These are phyloP conservation scores for Amphiprion clarkii DNA, from an alignment of 2,797 vertebrate species.

Conservation along the genomic window DNA sequence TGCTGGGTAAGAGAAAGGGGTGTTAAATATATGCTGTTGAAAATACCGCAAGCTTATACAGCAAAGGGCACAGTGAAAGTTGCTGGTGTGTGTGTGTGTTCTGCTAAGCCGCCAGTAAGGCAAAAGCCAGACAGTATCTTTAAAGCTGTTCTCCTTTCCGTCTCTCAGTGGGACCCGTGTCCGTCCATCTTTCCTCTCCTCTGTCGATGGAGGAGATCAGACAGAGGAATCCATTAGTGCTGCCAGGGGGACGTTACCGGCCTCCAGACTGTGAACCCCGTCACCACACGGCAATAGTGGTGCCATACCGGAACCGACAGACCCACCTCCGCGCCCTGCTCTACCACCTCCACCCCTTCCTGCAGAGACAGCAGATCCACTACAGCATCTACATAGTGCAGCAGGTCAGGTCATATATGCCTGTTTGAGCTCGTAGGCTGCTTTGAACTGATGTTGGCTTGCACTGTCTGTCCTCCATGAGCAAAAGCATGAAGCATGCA, in stretches of 20 bases:
- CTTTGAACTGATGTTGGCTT: not conserved
- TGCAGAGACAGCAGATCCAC: slow-evolving; percentile 96
- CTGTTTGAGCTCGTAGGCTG: not conserved
- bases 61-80: not conserved
- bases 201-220: slow-evolving; percentile 89
- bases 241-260: slow-evolving; percentile 88
- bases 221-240: slow-evolving; percentile 90
- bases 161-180: slow-evolving; percentile 92
- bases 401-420: slow-evolving; percentile 85
- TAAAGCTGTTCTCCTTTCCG: not conserved
- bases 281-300: slow-evolving; percentile 93
- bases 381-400: slow-evolving; percentile 98
- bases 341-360: slow-evolving; percentile 96
- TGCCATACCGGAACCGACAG: slow-evolving; percentile 94
- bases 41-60: not conserved
- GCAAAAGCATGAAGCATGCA: not conserved
- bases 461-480: not conserved
- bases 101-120: not conserved
- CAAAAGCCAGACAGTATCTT: not conserved
- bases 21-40: slow-evolving; percentile 1
- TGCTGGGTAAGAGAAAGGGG: slow-evolving; percentile 87
- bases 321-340: slow-evolving; percentile 93
- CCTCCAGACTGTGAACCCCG: slow-evolving; percentile 90
- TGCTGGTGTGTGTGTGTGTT: not conserved
- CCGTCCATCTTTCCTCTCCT: slow-evolving; percentile 88